These are phyloP conservation scores for Babylonia areolata DNA, from an alignment of 1,140 invertebrate genomes.

Conservation along the genomic window DNA sequence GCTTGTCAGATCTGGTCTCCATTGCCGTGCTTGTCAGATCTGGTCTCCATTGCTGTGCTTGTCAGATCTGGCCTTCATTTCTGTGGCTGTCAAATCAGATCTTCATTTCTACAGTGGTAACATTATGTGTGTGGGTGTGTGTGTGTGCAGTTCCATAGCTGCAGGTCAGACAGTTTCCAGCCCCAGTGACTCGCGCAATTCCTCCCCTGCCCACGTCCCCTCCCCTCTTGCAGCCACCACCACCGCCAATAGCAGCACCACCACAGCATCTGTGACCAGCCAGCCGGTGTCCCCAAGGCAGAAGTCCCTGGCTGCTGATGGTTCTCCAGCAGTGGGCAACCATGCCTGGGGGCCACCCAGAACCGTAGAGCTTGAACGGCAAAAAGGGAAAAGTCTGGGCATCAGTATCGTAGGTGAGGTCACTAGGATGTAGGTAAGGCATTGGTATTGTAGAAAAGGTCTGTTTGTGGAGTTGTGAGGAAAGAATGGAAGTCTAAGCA, in stretches of 20 bases:
- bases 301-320: conserved; percentile 64
- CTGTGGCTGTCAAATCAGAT: no score
- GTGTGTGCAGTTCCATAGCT: conserved; percentile 9
- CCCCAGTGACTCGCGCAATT: neutral
- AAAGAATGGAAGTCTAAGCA: neutral
- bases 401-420: conserved; percentile 95
- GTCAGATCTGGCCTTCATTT: no score
- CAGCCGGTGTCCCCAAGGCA: conserved; percentile 45
- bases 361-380: conserved; percentile 83
- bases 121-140: no score
- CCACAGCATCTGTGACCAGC: conserved; percentile 1
- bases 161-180: conserved; percentile 17
- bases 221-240: conserved; percentile 16
- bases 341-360: conserved; percentile 93
- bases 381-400: conserved; percentile 85
- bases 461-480: neutral
- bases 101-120: no score
- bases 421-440: no score
- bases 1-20: no score
- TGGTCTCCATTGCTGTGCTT: no score
- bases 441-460: neutral
- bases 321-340: conserved; percentile 78
- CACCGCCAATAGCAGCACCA: conserved; percentile 42
- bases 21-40: no score
- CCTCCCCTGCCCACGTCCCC: conserved; percentile 11